These are phyloP conservation scores for Enteromius unitaeniatus DNA, from an alignment of 2,797 vertebrate genomes.

Conservation along the genomic window DNA sequence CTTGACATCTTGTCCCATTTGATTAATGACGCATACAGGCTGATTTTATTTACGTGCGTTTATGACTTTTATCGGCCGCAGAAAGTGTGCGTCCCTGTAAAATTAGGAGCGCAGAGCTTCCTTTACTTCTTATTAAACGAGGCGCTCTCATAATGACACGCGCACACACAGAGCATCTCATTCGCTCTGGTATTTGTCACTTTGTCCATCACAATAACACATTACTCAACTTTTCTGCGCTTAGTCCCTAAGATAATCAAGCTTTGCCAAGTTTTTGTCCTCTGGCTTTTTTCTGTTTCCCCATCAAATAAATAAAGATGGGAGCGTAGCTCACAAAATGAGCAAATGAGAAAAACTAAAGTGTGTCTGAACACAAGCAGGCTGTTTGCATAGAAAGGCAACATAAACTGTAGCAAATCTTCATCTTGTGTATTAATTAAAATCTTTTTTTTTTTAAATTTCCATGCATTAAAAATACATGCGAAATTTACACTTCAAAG, in stretches of 20 bases:
- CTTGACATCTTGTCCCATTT: slow-evolving; percentile 79
- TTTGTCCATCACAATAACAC: slow-evolving; percentile 59
- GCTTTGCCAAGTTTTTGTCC: slow-evolving; percentile 43
- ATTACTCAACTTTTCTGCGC: slow-evolving; percentile 55
- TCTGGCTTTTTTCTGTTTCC: slow-evolving; percentile 50
- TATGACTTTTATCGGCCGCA: slow-evolving; percentile 81
- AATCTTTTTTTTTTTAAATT: slow-evolving; percentile 20
- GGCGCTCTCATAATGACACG: slow-evolving; percentile 58
- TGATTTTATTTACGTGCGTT: slow-evolving; percentile 92
- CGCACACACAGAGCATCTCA: slow-evolving; percentile 54
- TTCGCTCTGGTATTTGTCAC: slow-evolving; percentile 65
- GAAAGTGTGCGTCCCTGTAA: slow-evolving; percentile 68
- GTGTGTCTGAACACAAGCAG: slow-evolving; percentile 34
- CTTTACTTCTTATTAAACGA: slow-evolving; percentile 64
- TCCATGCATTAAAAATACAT: slow-evolving; percentile 95
- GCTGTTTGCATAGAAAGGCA: slow-evolving; percentile 62
- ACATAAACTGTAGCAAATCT: slow-evolving; percentile 64
- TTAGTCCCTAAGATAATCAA: slow-evolving; percentile 55
- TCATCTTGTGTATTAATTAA: slow-evolving; percentile 73
- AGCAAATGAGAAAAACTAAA: slow-evolving; percentile 48
- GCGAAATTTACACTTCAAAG: slow-evolving; percentile 97
- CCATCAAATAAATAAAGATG: slow-evolving; percentile 52
- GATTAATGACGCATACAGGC: slow-evolving; percentile 82
- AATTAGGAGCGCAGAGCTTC: slow-evolving; percentile 51
- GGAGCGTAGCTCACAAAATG: slow-evolving; percentile 44